A percentile compares a stretch with the other conserved stretches of the same genome.
These are phyloP conservation scores for Eristalinus sepulchralis DNA, from an alignment of 2,888 invertebrate genomes.

Conservation along the genomic window DNA sequence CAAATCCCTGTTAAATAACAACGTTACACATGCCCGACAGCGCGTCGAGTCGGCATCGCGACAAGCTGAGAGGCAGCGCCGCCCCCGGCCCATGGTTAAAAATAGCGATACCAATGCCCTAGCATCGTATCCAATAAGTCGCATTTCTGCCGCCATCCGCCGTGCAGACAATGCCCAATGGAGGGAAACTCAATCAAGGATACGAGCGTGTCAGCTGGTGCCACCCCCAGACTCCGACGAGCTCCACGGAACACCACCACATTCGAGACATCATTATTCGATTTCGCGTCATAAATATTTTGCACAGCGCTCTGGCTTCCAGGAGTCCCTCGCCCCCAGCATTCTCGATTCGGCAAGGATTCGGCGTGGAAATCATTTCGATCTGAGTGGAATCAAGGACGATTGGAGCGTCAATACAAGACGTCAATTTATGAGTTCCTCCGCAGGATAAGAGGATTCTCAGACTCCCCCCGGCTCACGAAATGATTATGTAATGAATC, in stretches of 20 bases:
- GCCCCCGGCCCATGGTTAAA: conserved; percentile 12
- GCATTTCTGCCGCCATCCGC: background rate
- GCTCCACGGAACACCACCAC: conserved; percentile 19
- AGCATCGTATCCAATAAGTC: background rate
- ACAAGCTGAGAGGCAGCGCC: background rate
- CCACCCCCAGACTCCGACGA: conserved; percentile 6
- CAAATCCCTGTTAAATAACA: conserved; percentile 50
- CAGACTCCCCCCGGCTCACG: conserved; percentile 11
- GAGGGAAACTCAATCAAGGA: conserved; percentile 52
- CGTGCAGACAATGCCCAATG: conserved; percentile 1
- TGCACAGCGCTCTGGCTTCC: background rate
- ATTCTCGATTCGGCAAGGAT: background rate
- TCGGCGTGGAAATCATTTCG: background rate
- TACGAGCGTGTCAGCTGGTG: conserved; percentile 26
- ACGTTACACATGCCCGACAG: conserved; percentile 8
- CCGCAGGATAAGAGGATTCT: conserved; percentile 47
- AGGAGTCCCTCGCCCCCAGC: background rate
- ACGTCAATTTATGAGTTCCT: conserved; percentile 50
- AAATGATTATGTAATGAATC: conserved; percentile 46
- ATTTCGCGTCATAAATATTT: conserved; percentile 66
- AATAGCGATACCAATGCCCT: conserved; percentile 9
- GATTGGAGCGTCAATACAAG: conserved; percentile 38
- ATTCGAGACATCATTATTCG: conserved; percentile 61
- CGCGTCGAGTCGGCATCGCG: background rate
- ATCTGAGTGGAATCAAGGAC: conserved; percentile 31